These are phyloP conservation scores for Bombus superbus DNA, from an alignment of 1,140 invertebrate genomes.

Conservation along the genomic window DNA sequence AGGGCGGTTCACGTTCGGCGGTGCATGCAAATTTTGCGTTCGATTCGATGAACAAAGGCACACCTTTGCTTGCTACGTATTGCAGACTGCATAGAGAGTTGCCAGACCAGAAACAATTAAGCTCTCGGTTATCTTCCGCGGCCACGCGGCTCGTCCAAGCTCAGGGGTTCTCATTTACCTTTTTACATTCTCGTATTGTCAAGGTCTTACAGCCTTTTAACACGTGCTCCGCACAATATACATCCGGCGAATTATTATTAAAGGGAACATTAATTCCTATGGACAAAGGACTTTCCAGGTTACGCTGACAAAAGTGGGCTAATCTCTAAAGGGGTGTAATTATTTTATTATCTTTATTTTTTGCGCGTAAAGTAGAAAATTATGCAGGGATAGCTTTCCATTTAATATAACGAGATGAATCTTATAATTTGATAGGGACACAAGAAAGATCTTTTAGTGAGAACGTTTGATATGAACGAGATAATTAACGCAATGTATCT, in stretches of 20 bases:
- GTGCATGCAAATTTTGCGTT: constrained; percentile 66
- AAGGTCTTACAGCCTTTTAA: background rate
- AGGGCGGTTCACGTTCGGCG: constrained; percentile 54
- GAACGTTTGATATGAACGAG: too few species aligned
- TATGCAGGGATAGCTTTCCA: too few species aligned
- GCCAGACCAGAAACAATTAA: constrained; percentile 81
- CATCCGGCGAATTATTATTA: background rate
- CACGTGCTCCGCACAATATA: background rate
- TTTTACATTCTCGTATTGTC: background rate
- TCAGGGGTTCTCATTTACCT: constrained; percentile 62
- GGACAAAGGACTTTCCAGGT: background rate
- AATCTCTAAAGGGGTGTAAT: too few species aligned
- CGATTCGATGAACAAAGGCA: constrained; percentile 66
- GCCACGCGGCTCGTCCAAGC: constrained; percentile 67
- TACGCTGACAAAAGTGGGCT: too few species aligned
- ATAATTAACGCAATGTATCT: too few species aligned
- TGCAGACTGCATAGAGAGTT: constrained; percentile 73
- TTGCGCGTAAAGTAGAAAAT: background rate
- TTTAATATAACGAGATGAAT: too few species aligned
- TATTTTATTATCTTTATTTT: background rate
- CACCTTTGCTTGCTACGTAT: constrained; percentile 63
- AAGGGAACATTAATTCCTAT: background rate
- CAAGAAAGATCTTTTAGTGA: too few species aligned
- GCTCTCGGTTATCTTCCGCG: constrained; percentile 75
- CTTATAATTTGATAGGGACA: too few species aligned